phyloP scores from a whole-genome alignment of 2,797 vertebrate species.

The Acrossocheilus fasciatus region DNA sequence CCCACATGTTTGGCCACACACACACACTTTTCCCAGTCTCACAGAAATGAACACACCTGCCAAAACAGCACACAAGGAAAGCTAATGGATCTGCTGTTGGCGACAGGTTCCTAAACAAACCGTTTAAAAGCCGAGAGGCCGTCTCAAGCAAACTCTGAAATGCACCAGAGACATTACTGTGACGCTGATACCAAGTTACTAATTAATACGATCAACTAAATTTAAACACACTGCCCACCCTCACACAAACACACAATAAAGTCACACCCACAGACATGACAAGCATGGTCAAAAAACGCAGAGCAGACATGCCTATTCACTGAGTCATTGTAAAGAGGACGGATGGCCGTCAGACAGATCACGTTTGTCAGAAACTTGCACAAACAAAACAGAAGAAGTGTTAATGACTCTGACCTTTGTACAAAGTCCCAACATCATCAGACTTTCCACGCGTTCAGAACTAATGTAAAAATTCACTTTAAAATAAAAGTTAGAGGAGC shows the following conservation, averaged over 20 bases:
- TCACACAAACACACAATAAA: not conserved
- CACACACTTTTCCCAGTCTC: not conserved
- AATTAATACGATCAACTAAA: conserved; percentile 10
- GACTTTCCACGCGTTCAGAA: not conserved
- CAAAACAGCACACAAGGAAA: conserved; percentile 15
- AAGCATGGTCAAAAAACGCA: not conserved
- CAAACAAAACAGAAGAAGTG: conserved; percentile 33
- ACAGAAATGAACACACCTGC: conserved; percentile 31
- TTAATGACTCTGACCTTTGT: not conserved
- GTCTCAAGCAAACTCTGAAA: not conserved
- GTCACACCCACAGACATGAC: not conserved
- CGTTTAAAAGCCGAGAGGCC: conserved; percentile 20
- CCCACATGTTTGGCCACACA: conserved; percentile 28
- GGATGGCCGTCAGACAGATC: not conserved
- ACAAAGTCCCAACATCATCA: not conserved
- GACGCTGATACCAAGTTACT: not conserved
- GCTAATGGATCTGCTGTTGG: conserved; percentile 10
- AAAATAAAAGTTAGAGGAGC: not conserved
- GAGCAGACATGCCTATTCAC: conserved; percentile 1
- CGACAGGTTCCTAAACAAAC: conserved; percentile 43
- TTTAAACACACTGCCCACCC: conserved; percentile 16
- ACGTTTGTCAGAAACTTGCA: conserved; percentile 32
- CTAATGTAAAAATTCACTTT: not conserved
- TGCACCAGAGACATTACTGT: conserved; percentile 18
- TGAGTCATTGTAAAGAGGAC: not conserved